Conservation (phyloP, 2,797 vertebrate species). For the Xyrichtys novacula region DNA sequence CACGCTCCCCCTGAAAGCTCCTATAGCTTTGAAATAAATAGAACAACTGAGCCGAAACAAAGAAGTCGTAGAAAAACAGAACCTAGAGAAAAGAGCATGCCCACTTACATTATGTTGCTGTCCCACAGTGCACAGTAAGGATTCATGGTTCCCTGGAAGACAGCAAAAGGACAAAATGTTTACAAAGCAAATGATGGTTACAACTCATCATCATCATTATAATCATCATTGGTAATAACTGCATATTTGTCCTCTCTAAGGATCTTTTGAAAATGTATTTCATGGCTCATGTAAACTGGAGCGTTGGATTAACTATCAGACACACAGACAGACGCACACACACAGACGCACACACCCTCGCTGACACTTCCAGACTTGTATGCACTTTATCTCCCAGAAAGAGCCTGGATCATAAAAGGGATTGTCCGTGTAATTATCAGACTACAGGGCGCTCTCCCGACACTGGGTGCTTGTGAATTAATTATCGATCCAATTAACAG, state of each 20-base stretch:
- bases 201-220: conserved; percentile 37
- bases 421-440: conserved; percentile 77
- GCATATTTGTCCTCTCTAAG: conserved; percentile 43
- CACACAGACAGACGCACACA: conserved; percentile 18
- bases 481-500: conserved; percentile 81
- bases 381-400: conserved; percentile 64
- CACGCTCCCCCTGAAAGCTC: no score
- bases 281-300: conserved; percentile 19
- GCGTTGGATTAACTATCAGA: conserved; percentile 5
- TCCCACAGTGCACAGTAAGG: conserved; percentile 98
- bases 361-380: conserved; percentile 49
- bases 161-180: conserved; percentile 67
- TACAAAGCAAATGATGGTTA: conserved; percentile 36
- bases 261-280: conserved; percentile 23
- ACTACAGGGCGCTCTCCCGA: conserved; percentile 53
- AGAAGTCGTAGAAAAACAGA: background rate
- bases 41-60: background rate
- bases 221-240: conserved; percentile 48
- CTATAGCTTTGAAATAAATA: background rate
- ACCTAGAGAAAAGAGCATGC: conserved; percentile 28
- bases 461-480: conserved; percentile 72
- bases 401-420: conserved; percentile 68
- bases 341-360: conserved; percentile 24
- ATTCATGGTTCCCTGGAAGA: conserved; percentile 93
- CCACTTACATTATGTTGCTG: conserved; percentile 94